phyloP scores from a whole-genome alignment of 2,888 invertebrate species.

The Cepaea hortensis region DNA sequence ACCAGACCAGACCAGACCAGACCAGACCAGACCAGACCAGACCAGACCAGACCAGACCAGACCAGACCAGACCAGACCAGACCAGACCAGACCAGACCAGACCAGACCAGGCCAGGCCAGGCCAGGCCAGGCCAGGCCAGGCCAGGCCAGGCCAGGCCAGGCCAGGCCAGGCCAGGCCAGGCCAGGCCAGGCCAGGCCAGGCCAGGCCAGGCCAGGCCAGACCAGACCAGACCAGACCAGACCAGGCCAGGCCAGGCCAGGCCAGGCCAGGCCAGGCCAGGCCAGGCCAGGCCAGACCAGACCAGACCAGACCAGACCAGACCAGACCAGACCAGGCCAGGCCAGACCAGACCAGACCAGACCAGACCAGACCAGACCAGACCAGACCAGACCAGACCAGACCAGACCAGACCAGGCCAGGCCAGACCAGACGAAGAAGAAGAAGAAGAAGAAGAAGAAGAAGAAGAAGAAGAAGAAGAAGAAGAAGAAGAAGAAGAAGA shows the following conservation, averaged over 20 bases:
- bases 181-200: background rate
- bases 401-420: too few species aligned
- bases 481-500: too few species aligned
- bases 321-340: background rate
- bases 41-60: background rate
- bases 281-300: background rate
- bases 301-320: background rate
- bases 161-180: background rate
- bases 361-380: too few species aligned
- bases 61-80: background rate
- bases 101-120: background rate
- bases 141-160: background rate
- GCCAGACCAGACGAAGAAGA: too few species aligned
- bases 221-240: background rate
- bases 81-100: slow-evolving; percentile 6
- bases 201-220: background rate
- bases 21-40: slow-evolving; percentile 2
- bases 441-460: too few species aligned
- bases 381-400: too few species aligned
- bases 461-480: too few species aligned
- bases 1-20: background rate
- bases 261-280: background rate
- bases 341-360: too few species aligned
- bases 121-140: background rate
- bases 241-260: background rate